Conservation (phyloP, 1,140 invertebrate species). For the Meloidogyne floridensis region DNA sequence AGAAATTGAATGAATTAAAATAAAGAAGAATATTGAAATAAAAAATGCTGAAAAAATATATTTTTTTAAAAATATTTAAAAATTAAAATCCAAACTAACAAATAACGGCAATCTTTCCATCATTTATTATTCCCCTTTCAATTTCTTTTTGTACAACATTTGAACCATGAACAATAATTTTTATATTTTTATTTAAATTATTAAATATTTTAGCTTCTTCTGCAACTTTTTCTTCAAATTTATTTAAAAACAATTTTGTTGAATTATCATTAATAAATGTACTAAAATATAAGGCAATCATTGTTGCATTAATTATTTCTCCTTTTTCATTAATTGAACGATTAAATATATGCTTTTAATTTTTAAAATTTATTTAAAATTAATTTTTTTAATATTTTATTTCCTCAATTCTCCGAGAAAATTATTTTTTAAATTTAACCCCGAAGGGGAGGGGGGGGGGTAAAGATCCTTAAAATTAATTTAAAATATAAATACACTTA, state of each 20-base stretch:
- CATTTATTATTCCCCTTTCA: slow-evolving; percentile 31
- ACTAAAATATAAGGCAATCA: slow-evolving; percentile 43
- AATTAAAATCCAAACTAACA: neutral
- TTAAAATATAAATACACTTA: neutral
- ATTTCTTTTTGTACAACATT: slow-evolving; percentile 47
- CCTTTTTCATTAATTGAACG: slow-evolving; percentile 32
- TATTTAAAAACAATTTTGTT: slow-evolving; percentile 21
- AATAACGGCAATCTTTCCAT: neutral
- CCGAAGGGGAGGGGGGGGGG: too few relatives aligned
- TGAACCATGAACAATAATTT: slow-evolving; percentile 41
- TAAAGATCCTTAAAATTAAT: neutral
- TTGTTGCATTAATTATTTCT: slow-evolving; percentile 38
- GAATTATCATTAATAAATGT: slow-evolving; percentile 34
- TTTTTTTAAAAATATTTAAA: neutral
- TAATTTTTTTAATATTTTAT: too few relatives aligned
- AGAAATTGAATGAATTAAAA: slow-evolving; percentile 39
- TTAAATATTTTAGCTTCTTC: neutral
- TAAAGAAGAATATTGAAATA: slow-evolving; percentile 35
- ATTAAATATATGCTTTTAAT: slow-evolving; percentile 35
- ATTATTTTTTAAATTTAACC: too few relatives aligned
- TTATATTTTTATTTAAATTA: slow-evolving; percentile 18
- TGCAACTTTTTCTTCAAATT: slow-evolving; percentile 14
- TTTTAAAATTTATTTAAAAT: too few relatives aligned
- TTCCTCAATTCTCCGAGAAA: too few relatives aligned
- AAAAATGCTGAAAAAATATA: slow-evolving; percentile 24